Base-by-base conservation (phyloP, 2,888 invertebrate genomes). In the Cheilosia soror region DNA sequence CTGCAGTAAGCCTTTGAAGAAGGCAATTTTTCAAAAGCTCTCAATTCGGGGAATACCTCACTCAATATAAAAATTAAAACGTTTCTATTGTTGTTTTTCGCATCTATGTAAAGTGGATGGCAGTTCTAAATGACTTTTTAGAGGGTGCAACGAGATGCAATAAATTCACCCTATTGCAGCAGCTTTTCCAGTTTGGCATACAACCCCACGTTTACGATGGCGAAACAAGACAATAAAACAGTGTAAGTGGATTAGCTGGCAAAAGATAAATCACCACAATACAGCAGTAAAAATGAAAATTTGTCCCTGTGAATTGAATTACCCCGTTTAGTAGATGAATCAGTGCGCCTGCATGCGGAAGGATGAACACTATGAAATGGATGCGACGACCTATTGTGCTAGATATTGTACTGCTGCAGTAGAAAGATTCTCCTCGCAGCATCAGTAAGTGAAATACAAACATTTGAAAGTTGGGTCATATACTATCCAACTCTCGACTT, bases 201-300 rank as follows among this genome's bases (percentile, higher is more conserved):
- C 49, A 53, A 29, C 7, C n/a, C 57, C 49, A 66, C 68, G 49
- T 15, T 29, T 33, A 15, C 33, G 5, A 37, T 65, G n/a, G 20
- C 4, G 63, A 25, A 72, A 57, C 55, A 77, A 73, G 72, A 83
- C 78, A 73, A 83, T 73, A 73, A 81, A 83, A 78, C 37, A 42
- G 6, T 73, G 57, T 83, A 75, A 80, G 69, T 84, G 84, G 79
- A 79, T 84, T 75, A 79, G 84, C 53, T 58, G 63, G 33, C 27
- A 27, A 47, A 75, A 75, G 75, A 84, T 80, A 84, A 71, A 84
- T 80, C 66, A 47, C 80, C 25, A 44, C 80, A 71, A 80, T 84
- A 84, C 80, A 84, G 58, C 80, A 66, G 75, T 84, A 84, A 84
- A 84, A 84, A 84, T 75, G 47, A 55, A 57, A 58, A 83, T 83